A percentile compares a stretch with the other conserved stretches of the same genome.
Evolutionary conservation across 2,797 vertebrate species (phyloP).

Genomic region (Manis crassicaudata): DNA sequence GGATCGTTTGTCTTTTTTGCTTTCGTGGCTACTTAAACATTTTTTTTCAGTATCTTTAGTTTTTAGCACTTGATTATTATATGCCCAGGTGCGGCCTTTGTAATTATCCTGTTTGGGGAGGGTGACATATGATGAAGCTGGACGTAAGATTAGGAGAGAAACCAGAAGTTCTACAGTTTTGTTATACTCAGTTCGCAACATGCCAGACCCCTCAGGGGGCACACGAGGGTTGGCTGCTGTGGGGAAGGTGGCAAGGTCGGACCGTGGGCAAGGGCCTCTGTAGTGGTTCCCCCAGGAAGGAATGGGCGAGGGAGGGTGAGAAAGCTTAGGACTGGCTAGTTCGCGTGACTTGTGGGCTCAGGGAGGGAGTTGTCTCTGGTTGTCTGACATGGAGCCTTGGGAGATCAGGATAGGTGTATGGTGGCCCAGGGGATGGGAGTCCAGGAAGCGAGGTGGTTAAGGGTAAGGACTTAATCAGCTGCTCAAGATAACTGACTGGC

Average conservation of each 20-base stretch:
- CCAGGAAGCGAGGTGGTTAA: not conserved
- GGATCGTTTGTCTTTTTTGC: not conserved
- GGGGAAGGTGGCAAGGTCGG: not conserved
- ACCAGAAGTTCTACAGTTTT: not conserved
- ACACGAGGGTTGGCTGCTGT: no score
- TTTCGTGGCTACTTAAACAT: not conserved
- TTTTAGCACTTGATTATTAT: not conserved
- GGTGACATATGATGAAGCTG: not conserved
- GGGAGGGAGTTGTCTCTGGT: not conserved
- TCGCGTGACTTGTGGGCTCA: not conserved
- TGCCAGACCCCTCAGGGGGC: not conserved
- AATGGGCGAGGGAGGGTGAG: not conserved
- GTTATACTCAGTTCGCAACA: not conserved
- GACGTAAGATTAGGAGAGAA: not conserved
- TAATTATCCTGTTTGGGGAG: not conserved
- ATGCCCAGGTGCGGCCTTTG: not conserved
- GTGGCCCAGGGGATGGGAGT: not conserved
- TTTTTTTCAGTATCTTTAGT: not conserved
- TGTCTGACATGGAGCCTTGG: not conserved
- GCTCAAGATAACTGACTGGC: not conserved
- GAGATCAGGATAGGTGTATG: not conserved
- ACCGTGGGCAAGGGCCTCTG: not conserved
- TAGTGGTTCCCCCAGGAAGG: not conserved
- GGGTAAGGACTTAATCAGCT: not conserved
- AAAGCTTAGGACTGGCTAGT: not conserved